Base-by-base conservation (phyloP, 2,113 vertebrate species). In the Mastomys natalensis region DNA sequence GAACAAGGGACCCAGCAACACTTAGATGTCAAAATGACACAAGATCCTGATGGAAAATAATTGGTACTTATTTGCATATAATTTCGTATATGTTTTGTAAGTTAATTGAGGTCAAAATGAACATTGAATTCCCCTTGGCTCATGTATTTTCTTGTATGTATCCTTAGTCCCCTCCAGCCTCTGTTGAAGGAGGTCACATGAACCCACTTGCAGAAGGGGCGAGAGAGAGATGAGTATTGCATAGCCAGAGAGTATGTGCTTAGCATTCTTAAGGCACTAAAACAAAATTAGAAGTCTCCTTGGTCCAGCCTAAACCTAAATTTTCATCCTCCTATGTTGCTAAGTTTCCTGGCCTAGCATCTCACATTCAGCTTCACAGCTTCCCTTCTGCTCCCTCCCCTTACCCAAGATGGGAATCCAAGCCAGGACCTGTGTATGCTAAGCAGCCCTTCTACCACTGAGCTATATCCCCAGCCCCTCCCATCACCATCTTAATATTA, bases 81-180 rank as follows among this genome's bases (percentile, higher is more conserved):
- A 78, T 94, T 94, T 95, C 88, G 58, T 94, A 78, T 51, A 94
- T 89, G 94, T 92, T 97, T 94, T 81, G 58, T 93, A 88, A 95
- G 88, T 89, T 96, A 95, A 95, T 78, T 93, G 89, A 96, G 80
- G 81, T 95, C 97, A 97, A 81, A 76, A 85, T 88, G 70, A 92
- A 64, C 66, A 76, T 13, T 73, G 86, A 82, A 95, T 87, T 96
- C 70, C 93, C 77, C 24, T 78, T 1, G 12, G 81, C 60, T 91
- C 17, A 22, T 92, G 45, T 87, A 84, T 87, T 95, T 97, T 90
- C 62, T 86, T 45, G 43, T 40, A 78, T 24, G 66, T 29, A 76
- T 45, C n/a, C 85, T 21, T 12, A 34, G n/a, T 77, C 78, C 76
- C 77, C 62, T 88, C 29, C 29, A 77, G 81, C 85, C 17, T 95